These are phyloP conservation scores for Uria lomvia DNA, from an alignment of 2,113 vertebrate species.

Conservation along the genomic window DNA sequence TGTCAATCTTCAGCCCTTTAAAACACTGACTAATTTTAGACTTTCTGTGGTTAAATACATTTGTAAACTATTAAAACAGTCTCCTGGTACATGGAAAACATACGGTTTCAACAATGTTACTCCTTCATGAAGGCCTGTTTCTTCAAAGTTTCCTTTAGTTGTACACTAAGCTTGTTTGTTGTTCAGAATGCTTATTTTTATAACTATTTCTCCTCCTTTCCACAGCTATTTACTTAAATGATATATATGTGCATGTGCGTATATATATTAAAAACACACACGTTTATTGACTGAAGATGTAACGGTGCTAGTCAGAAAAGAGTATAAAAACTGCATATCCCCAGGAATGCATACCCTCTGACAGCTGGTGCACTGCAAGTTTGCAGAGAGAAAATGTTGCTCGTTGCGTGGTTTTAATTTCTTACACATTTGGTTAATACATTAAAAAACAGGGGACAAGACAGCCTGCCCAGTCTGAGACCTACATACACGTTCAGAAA, in stretches of 20 bases:
- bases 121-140: constrained; percentile 46
- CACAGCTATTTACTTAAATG: constrained; percentile 41
- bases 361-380: background rate
- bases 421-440: background rate
- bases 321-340: background rate
- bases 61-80: constrained; percentile 65
- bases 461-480: background rate
- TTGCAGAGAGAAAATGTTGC: background rate
- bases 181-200: constrained; percentile 39
- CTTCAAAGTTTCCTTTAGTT: constrained; percentile 48
- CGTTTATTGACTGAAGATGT: background rate
- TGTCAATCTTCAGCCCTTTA: constrained; percentile 56
- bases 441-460: background rate
- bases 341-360: background rate
- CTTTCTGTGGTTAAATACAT: constrained; percentile 64
- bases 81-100: constrained; percentile 59
- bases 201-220: constrained; percentile 33
- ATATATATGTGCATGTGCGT: background rate
- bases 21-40: constrained; percentile 70
- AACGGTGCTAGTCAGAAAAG: background rate
- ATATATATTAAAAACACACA: background rate
- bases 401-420: background rate
- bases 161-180: constrained; percentile 36
- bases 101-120: constrained; percentile 61
- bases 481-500: background rate